phyloP scores from a whole-genome alignment of 2,888 invertebrate species.

The Chrysolina americana region DNA sequence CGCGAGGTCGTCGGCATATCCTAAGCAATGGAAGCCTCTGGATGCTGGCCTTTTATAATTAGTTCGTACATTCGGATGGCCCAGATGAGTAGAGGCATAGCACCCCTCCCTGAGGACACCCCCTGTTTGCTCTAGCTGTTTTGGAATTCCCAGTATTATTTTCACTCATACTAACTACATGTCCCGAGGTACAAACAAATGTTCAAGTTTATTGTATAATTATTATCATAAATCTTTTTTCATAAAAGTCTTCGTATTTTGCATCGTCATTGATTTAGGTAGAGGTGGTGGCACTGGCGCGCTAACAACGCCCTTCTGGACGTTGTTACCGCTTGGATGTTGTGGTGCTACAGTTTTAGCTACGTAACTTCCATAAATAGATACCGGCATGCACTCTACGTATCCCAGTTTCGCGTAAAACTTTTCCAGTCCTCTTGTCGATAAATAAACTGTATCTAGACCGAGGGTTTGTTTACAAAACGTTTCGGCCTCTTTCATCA shows the following conservation, averaged over 20 bases:
- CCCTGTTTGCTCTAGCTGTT: no score
- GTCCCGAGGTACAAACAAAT: background rate
- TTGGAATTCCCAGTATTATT: no score
- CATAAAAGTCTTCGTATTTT: slow-evolving; percentile 52
- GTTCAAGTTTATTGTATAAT: slow-evolving; percentile 6
- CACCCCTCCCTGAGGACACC: no score
- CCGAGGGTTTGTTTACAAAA: slow-evolving; percentile 77
- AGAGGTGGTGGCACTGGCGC: slow-evolving; percentile 54
- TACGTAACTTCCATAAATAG: slow-evolving; percentile 75
- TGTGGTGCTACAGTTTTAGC: slow-evolving; percentile 43
- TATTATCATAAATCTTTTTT: slow-evolving; percentile 47
- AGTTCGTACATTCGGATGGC: no score
- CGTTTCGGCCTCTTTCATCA: slow-evolving; percentile 83
- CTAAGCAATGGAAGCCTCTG: no score
- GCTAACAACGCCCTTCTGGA: slow-evolving; percentile 9
- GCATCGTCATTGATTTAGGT: slow-evolving; percentile 37
- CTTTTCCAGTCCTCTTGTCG: slow-evolving; percentile 78
- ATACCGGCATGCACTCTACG: slow-evolving; percentile 77
- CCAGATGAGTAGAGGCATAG: no score
- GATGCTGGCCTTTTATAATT: no score
- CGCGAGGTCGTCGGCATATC: no score
- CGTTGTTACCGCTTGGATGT: slow-evolving; percentile 35
- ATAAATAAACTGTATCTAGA: slow-evolving; percentile 74
- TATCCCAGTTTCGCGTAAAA: slow-evolving; percentile 86
- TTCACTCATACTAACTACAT: no score